Evolutionary conservation across 2,797 vertebrate species (phyloP).

Genomic region (Gadopsis marmoratus): DNA sequence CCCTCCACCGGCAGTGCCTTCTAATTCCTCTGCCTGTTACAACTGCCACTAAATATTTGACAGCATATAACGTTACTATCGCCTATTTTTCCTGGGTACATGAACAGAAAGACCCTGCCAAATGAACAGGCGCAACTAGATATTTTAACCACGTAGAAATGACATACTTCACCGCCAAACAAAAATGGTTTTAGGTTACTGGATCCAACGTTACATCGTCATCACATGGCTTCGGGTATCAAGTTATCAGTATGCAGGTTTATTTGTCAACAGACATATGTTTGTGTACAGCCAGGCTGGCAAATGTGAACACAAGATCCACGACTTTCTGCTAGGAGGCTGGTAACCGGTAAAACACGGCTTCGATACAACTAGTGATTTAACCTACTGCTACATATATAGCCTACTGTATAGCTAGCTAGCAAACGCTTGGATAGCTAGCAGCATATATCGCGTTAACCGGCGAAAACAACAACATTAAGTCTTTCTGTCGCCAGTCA

Average conservation of each 20-base stretch:
- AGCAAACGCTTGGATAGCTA: conserved; percentile 26
- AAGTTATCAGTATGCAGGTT: conserved; percentile 5
- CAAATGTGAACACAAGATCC: background rate
- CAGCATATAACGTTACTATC: background rate
- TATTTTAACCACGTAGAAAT: background rate
- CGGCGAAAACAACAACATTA: conserved; percentile 47
- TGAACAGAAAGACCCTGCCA: background rate
- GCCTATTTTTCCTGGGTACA: background rate
- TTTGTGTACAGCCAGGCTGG: fast-evolving
- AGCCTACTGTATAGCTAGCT: conserved; percentile 35
- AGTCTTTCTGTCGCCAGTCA: background rate
- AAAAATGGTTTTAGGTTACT: conserved; percentile 10
- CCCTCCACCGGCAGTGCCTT: background rate
- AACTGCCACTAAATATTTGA: background rate
- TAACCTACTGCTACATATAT: conserved; percentile 26
- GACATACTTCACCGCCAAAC: background rate
- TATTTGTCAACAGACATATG: background rate
- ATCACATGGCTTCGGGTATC: conserved; percentile 47
- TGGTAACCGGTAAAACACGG: background rate
- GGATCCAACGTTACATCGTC: conserved; percentile 4
- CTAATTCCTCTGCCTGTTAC: background rate
- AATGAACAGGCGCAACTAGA: background rate
- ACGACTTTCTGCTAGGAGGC: background rate
- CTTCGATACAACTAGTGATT: conserved; percentile 20
- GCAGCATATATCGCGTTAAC: conserved; percentile 26